Conservation (phyloP, 2,888 invertebrate species). For the Apamea anceps region DNA sequence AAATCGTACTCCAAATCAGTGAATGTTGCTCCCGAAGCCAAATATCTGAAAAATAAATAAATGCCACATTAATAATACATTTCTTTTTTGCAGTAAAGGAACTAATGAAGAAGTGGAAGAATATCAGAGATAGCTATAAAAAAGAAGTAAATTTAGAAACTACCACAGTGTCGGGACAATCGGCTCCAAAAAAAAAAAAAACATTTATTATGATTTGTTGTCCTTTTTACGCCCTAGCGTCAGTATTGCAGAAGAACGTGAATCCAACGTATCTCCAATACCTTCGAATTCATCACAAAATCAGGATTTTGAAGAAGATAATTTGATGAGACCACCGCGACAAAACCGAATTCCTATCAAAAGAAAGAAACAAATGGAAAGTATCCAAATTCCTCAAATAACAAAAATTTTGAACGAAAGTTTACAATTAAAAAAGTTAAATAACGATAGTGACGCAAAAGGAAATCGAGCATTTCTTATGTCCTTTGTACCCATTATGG, state of each 20-base stretch:
- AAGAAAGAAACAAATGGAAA: slow-evolving; percentile 20
- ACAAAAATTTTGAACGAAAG: slow-evolving; percentile 24
- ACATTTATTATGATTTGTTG: slow-evolving; percentile 22
- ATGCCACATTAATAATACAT: slow-evolving; percentile 15
- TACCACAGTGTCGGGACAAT: slow-evolving; percentile 7
- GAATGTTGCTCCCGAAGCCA: slow-evolving; percentile 25
- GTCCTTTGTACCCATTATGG: slow-evolving; percentile 36
- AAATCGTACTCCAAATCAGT: slow-evolving; percentile 25
- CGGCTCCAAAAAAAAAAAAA: slow-evolving; percentile 17
- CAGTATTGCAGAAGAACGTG: slow-evolving; percentile 26
- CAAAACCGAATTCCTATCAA: slow-evolving; percentile 35
- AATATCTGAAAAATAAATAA: slow-evolving; percentile 27
- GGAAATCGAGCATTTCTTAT: slow-evolving; percentile 41
- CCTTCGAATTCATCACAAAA: slow-evolving; percentile 25
- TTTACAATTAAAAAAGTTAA: slow-evolving; percentile 33
- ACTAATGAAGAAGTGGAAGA: slow-evolving; percentile 26
- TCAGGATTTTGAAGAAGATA: slow-evolving; percentile 28
- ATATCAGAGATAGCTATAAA: slow-evolving; percentile 21
- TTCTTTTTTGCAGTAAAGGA: slow-evolving; percentile 27
- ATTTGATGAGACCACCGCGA: slow-evolving; percentile 28
- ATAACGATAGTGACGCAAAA: slow-evolving; percentile 38
- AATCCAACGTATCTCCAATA: slow-evolving; percentile 26
- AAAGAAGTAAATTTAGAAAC: slow-evolving; percentile 21
- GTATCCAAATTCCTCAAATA: slow-evolving; percentile 36
- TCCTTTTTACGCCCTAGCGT: slow-evolving; percentile 33